These are phyloP conservation scores for Sarcophaga variegata DNA, from an alignment of 2,888 invertebrate genomes.

Conservation along the genomic window DNA sequence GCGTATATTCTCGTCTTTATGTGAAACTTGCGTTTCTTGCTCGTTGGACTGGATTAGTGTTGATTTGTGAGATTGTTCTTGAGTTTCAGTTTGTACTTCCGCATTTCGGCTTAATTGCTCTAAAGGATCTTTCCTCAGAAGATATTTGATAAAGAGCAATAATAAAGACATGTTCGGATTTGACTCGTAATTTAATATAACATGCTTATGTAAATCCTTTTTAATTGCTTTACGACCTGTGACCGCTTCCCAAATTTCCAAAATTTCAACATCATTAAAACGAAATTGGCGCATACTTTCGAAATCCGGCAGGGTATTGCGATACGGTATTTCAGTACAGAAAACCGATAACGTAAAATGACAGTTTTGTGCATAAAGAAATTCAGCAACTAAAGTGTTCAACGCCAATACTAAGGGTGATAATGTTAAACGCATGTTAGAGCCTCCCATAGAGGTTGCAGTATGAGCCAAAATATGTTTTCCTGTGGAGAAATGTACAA, in stretches of 20 bases:
- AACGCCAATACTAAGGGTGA: conserved; percentile 77
- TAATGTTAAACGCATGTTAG: conserved; percentile 73
- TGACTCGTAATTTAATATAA: conserved; percentile 69
- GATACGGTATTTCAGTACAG: conserved; percentile 79
- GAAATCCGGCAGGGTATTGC: conserved; percentile 79
- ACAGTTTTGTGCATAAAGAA: conserved; percentile 80
- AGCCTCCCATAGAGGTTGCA: conserved; percentile 66
- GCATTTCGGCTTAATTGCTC: conserved; percentile 46
- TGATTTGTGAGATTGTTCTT: conserved; percentile 29
- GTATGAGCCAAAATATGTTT: conserved; percentile 74
- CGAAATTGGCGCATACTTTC: conserved; percentile 76
- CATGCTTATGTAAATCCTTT: conserved; percentile 56
- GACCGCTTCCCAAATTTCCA: conserved; percentile 76
- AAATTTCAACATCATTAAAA: conserved; percentile 77
- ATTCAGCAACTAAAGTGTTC: conserved; percentile 81
- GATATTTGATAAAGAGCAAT: conserved; percentile 70
- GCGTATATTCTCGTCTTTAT: conserved; percentile 70
- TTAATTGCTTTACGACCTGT: conserved; percentile 56
- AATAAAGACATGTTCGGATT: conserved; percentile 71
- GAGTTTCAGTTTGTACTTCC: conserved; percentile 55
- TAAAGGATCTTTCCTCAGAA: conserved; percentile 57
- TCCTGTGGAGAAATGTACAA: conserved; percentile 68
- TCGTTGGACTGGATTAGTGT: conserved; percentile 22
- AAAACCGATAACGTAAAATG: conserved; percentile 81
- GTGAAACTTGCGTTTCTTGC: not conserved